phyloP scores from a whole-genome alignment of 2,113 vertebrate genomes.

The Chloropsis cyanopogon region DNA sequence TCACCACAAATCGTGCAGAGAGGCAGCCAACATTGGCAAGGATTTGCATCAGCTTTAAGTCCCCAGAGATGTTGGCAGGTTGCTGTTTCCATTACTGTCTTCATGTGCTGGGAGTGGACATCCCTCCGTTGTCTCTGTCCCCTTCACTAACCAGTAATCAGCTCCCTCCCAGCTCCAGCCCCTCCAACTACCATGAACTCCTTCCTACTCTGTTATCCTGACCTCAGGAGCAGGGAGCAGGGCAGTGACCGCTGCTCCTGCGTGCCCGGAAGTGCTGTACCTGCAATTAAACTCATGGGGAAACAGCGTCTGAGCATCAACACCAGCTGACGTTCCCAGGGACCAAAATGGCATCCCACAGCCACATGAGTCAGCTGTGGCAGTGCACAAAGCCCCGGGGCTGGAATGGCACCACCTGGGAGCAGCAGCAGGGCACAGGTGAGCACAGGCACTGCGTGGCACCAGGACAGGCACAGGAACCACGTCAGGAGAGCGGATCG shows the following conservation, averaged over 20 bases:
- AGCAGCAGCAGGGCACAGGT: background rate
- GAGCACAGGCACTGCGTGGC: background rate
- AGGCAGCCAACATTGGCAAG: background rate
- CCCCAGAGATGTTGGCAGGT: background rate
- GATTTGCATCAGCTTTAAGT: background rate
- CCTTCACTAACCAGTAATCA: background rate
- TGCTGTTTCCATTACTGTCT: background rate
- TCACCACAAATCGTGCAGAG: background rate
- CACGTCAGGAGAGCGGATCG: fast-evolving
- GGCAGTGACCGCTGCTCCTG: background rate
- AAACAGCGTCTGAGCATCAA: background rate
- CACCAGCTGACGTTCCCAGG: fast-evolving
- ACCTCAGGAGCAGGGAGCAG: background rate
- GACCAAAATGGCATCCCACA: background rate
- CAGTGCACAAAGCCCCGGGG: background rate
- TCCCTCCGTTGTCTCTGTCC: background rate
- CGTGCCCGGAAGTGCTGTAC: background rate
- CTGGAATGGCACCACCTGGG: background rate
- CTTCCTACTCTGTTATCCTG: background rate
- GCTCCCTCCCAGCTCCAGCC: background rate
- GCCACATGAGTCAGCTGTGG: fast-evolving
- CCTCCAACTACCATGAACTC: background rate
- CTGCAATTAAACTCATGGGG: background rate
- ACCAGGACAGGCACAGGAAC: background rate
- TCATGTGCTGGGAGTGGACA: background rate